These are phyloP conservation scores for Cryptocephalus primarius DNA, from an alignment of 2,888 invertebrate species.

Conservation along the genomic window DNA sequence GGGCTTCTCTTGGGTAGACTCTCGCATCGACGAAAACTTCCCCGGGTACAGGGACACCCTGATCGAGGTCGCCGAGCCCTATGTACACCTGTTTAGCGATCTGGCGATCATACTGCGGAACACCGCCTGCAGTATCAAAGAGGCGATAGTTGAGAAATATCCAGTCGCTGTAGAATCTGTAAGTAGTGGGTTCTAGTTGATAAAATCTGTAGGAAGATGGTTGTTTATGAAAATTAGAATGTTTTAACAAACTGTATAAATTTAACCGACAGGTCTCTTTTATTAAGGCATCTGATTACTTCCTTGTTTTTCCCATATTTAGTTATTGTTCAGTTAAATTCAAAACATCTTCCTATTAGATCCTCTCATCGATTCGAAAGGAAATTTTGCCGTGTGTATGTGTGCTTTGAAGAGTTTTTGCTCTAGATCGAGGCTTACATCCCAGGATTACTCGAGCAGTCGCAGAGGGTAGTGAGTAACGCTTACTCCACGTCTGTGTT, in stretches of 20 bases:
- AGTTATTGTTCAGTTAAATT: neutral
- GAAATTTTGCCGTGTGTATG: neutral
- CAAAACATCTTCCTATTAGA: neutral
- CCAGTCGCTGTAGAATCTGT: constrained; percentile 44
- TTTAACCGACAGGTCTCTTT: too few relatives aligned
- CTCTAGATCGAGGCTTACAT: constrained; percentile 57
- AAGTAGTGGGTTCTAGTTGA: constrained; percentile 27
- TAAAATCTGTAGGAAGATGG: too few relatives aligned
- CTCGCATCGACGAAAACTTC: constrained; percentile 55
- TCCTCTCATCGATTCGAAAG: too few relatives aligned
- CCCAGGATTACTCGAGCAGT: constrained; percentile 57
- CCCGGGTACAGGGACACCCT: constrained; percentile 54
- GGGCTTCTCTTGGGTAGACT: constrained; percentile 44
- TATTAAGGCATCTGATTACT: too few relatives aligned
- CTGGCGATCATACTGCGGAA: constrained; percentile 44
- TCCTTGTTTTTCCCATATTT: too few relatives aligned
- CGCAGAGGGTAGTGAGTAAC: constrained; percentile 39
- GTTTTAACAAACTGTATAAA: too few relatives aligned
- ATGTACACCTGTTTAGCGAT: constrained; percentile 49
- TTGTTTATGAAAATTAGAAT: too few relatives aligned
- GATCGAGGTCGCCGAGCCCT: constrained; percentile 48
- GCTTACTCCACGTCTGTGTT: constrained; percentile 41
- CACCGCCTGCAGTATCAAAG: constrained; percentile 24
- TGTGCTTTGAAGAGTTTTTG: constrained; percentile 7
- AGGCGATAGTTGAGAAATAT: constrained; percentile 27